Conservation (phyloP, 2,888 invertebrate genomes). For the Rhodophaea formosa region DNA sequence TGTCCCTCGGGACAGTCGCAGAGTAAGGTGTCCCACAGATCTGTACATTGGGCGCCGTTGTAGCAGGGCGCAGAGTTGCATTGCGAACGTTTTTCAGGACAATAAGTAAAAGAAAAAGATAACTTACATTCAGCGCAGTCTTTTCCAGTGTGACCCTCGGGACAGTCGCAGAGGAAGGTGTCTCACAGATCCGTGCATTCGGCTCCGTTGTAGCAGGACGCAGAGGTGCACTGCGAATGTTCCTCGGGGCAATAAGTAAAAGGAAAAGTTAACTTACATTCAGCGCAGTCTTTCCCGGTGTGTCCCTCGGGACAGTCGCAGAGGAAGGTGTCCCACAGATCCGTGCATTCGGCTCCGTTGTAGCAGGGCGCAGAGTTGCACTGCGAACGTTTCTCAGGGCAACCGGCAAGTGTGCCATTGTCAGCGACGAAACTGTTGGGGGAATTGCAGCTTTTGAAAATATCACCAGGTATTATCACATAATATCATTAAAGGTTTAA, state of each 20-base stretch:
- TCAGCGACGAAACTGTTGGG: constrained; percentile 88
- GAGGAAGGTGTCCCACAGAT: constrained; percentile 93
- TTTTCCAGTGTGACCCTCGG: constrained; percentile 93
- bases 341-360: constrained; percentile 92
- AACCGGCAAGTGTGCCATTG: constrained; percentile 93
- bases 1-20: constrained; percentile 93
- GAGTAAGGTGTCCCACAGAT: constrained; percentile 93
- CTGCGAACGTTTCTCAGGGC: constrained; percentile 90
- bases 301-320: constrained; percentile 93
- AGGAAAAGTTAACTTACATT: constrained; percentile 84
- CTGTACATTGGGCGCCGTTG: constrained; percentile 92
- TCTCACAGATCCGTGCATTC: constrained; percentile 94
- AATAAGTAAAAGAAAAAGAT: no score
- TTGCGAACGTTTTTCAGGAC: constrained; percentile 90
- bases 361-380: constrained; percentile 93
- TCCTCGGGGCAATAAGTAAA: constrained; percentile 95
- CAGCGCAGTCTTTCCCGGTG: constrained; percentile 95
- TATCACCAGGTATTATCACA: no score
- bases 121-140: constrained; percentile 90
- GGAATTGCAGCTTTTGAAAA: constrained; percentile 18
- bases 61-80: constrained; percentile 93
- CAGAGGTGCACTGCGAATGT: constrained; percentile 88
- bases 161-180: constrained; percentile 92
- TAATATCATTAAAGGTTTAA: no score
- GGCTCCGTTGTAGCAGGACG: constrained; percentile 94